phyloP scores from a whole-genome alignment of 23 tunicate genomes.

The Clavelina lepadiformis region DNA sequence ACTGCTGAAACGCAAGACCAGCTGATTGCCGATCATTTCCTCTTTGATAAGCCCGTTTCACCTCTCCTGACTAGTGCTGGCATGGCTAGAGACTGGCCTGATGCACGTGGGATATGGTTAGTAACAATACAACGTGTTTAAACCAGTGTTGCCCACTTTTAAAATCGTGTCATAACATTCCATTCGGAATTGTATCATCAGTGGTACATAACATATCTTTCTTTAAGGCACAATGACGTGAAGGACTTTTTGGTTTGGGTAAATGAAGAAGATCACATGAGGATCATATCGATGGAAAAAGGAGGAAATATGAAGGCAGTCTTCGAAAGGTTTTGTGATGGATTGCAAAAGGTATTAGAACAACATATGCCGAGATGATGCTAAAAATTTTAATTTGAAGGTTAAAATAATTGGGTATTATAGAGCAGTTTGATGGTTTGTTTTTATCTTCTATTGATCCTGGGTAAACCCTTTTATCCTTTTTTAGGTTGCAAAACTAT shows the following conservation, averaged over 20 bases:
- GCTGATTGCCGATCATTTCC: slow-evolving; percentile 66
- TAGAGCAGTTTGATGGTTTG: too few relatives aligned
- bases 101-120: slow-evolving; percentile 85
- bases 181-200: neutral
- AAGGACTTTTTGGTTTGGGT: slow-evolving; percentile 84
- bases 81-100: slow-evolving; percentile 93
- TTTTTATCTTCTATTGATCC: too few relatives aligned
- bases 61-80: slow-evolving; percentile 68
- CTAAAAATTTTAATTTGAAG: too few relatives aligned
- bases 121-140: too few relatives aligned
- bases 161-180: neutral
- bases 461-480: too few relatives aligned
- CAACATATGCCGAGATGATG: too few relatives aligned
- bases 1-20: slow-evolving; percentile 77
- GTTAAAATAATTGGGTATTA: too few relatives aligned
- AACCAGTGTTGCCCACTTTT: too few relatives aligned
- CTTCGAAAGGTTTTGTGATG: slow-evolving; percentile 58
- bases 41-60: slow-evolving; percentile 86
- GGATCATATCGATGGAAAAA: slow-evolving; percentile 76
- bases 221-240: slow-evolving; percentile 66
- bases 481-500: too few relatives aligned
- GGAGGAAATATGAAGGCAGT: slow-evolving; percentile 84
- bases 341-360: slow-evolving; percentile 49
- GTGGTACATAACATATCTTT: neutral
- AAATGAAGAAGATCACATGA: slow-evolving; percentile 85